Percentiles rank a stretch among this genome's conserved stretches.
These are phyloP conservation scores for Ariopsis seemanni DNA, from an alignment of 2,113 vertebrate genomes.

Conservation along the genomic window DNA sequence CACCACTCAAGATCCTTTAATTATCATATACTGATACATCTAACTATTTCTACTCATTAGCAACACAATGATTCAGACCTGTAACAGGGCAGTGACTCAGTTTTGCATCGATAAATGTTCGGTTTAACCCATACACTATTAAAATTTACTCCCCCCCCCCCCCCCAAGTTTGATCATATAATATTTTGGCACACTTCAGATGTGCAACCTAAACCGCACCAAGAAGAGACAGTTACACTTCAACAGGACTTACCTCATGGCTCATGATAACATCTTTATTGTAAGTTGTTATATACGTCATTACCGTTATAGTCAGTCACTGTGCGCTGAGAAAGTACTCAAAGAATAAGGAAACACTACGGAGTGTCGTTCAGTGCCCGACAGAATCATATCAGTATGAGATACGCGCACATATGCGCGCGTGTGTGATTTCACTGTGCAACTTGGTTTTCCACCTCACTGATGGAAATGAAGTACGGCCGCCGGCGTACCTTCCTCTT, in stretches of 20 bases:
- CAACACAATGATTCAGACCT: not conserved
- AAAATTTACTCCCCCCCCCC: too few relatives aligned
- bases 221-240: not conserved
- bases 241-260: not conserved
- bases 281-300: not conserved
- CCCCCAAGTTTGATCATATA: not conserved
- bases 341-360: not conserved
- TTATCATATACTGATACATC: not conserved
- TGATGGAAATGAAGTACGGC: constrained; percentile 77
- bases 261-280: not conserved
- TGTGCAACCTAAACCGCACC: not conserved
- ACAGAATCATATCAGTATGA: not conserved
- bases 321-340: not conserved
- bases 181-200: not conserved
- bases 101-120: not conserved
- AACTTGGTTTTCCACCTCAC: constrained; percentile 70
- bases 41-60: not conserved
- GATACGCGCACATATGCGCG: not conserved
- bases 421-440: constrained; percentile 22
- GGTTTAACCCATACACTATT: not conserved
- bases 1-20: not conserved
- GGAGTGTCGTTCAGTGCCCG: constrained; percentile 1
- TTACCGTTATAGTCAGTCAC: not conserved
- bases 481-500: constrained; percentile 75
- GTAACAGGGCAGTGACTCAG: not conserved